These are phyloP conservation scores for Chelonoidis abingdonii DNA, from an alignment of 2,113 vertebrate genomes.

Conservation along the genomic window DNA sequence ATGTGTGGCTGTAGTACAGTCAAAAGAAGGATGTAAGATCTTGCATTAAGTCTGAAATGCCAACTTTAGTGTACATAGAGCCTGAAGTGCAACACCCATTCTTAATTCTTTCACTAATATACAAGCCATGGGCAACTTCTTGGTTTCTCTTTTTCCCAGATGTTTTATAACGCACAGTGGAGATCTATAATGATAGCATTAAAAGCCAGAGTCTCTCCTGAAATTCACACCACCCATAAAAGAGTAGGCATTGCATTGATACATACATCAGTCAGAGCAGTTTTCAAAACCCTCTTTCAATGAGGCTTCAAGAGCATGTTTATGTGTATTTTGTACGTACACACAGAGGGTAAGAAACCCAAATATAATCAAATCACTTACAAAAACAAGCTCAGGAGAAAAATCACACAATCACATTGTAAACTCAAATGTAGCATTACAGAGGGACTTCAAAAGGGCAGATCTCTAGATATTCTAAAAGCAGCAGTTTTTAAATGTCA, in stretches of 20 bases:
- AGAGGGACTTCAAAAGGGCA: slow-evolving; percentile 49
- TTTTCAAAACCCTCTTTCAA: neutral
- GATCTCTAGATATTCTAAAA: slow-evolving; percentile 44
- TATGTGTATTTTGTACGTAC: neutral
- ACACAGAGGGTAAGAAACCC: slow-evolving; percentile 6
- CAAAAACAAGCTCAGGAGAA: neutral
- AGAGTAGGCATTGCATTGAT: neutral
- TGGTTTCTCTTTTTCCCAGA: slow-evolving; percentile 18
- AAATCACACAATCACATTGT: neutral
- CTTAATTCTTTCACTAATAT: neutral
- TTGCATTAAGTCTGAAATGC: neutral
- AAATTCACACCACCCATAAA: neutral
- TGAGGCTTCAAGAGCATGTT: neutral
- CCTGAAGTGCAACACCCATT: neutral
- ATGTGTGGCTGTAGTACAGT: neutral
- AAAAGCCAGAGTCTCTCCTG: slow-evolving; percentile 26
- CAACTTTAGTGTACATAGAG: neutral
- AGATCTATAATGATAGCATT: neutral
- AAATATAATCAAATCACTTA: slow-evolving; percentile 10
- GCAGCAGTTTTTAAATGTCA: slow-evolving; percentile 39
- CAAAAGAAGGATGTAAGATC: neutral
- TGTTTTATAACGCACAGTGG: neutral
- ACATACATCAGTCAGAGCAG: neutral
- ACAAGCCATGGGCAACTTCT: neutral
- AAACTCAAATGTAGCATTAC: slow-evolving; percentile 21